Conservation (phyloP, 2,113 vertebrate genomes). For the Leptocoma aspasia region DNA sequence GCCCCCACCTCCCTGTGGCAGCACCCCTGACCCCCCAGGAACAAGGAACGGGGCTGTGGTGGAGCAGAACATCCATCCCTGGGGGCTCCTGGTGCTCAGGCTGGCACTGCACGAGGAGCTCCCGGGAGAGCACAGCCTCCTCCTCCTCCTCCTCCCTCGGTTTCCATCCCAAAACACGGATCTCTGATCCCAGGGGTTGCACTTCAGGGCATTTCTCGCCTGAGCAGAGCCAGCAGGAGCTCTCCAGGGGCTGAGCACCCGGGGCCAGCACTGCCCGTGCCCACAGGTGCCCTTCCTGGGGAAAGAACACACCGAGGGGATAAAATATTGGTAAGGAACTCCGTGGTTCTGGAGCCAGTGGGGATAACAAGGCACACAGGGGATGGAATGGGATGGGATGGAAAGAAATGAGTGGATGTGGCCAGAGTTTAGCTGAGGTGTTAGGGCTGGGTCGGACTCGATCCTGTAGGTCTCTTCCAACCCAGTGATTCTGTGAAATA, state of each 20-base stretch:
- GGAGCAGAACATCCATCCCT: background rate
- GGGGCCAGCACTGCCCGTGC: no score
- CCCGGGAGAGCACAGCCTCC: fast-evolving
- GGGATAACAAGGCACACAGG: background rate
- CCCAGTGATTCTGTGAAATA: no score
- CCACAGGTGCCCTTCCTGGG: background rate
- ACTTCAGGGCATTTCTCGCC: background rate
- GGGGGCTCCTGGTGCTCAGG: background rate
- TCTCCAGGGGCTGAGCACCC: background rate
- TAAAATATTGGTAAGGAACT: fast-evolving
- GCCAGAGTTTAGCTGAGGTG: no score
- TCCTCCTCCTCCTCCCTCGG: background rate
- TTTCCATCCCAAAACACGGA: background rate
- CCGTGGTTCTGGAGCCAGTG: fast-evolving
- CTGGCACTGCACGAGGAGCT: background rate
- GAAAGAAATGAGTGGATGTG: no score
- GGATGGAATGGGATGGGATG: no score
- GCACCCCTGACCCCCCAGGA: fast-evolving
- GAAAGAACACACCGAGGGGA: background rate
- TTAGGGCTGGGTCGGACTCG: no score
- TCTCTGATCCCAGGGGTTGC: background rate
- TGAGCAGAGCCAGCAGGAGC: background rate
- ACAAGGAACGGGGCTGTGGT: background rate
- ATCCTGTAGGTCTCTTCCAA: no score
- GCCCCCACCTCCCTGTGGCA: background rate